These are phyloP conservation scores for Perdita meconis DNA, from an alignment of 2,888 invertebrate species.

Conservation along the genomic window DNA sequence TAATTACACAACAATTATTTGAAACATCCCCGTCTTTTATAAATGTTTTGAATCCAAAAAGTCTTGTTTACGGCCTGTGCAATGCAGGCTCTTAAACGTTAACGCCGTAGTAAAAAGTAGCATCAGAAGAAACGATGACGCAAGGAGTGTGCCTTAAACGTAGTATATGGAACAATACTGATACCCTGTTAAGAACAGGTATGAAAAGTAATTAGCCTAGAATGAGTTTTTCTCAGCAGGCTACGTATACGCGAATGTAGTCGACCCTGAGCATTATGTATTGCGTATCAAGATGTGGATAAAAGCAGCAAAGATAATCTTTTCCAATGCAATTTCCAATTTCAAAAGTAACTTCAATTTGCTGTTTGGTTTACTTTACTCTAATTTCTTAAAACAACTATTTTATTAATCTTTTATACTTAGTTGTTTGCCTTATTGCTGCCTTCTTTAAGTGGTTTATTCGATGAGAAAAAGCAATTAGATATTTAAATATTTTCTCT, in stretches of 20 bases:
- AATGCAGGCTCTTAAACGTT: conserved; percentile 6
- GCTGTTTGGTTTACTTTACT: not conserved
- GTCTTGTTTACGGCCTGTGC: not conserved
- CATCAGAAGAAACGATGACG: conserved; percentile 29
- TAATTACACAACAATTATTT: no score
- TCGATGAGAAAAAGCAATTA: no score
- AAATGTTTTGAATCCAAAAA: not conserved
- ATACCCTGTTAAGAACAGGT: conserved; percentile 26
- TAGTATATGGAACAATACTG: conserved; percentile 33
- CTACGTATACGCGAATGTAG: conserved; percentile 57
- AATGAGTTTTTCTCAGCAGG: conserved; percentile 56
- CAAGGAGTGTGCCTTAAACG: conserved; percentile 29
- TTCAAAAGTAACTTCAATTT: not conserved
- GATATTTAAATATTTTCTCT: no score
- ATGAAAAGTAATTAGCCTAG: conserved; percentile 63
- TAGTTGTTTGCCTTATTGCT: no score
- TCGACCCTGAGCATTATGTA: conserved; percentile 64
- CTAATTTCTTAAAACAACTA: no score
- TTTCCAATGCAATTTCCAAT: conserved; percentile 8
- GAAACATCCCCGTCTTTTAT: no score
- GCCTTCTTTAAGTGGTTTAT: no score
- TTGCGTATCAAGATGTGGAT: conserved; percentile 49
- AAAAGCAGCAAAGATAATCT: conserved; percentile 33
- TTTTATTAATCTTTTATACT: no score
- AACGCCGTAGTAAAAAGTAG: not conserved